Evolutionary conservation across 2,797 vertebrate genomes (phyloP), one percentile per base, ranked within the genome.

Genomic region (Microctenopoma stevenorrisi): DNA sequence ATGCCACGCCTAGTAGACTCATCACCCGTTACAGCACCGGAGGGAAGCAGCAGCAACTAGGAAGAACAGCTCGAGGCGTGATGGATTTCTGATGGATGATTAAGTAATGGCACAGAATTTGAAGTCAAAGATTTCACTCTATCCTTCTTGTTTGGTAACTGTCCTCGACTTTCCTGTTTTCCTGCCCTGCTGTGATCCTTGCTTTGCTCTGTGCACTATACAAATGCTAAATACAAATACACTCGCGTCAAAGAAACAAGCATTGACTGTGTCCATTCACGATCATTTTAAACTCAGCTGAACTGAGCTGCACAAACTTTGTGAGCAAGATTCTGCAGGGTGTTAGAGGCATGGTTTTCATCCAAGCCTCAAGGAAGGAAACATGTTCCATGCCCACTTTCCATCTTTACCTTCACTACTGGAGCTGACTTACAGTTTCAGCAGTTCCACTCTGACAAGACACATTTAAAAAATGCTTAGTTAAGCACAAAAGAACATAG

Each of bases 371-470:
- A 11, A 16, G 70, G 60, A 79, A 72, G 82, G 75, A 85, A 86
- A 79, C 52, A 66, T 40, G 76, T 75, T 82, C 40, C 8, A 63
- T 47, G 77, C 81, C 79, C 83, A 85, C 47, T 91, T 89, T 87
- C 84, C 78, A 64, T 76, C 81, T 68, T 68, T 49, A 59, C 64
- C 60, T 57, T 61, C 48, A 28, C 25, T 18, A 43, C 26, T 7
- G 52, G 55, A 56, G 47, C 67, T 13, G 56, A 74, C 42, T 78
- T 56, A 28, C 44, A 15, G 13, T 68, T 74, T 72, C 55, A 42
- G 74, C 53, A 60, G 43, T 64, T 79, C 42, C 63, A 78, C 56
- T 37, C 53, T 18, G 52, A 75, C 60, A 60, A 52, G 35, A 59
- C 50, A 64, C 53, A 51, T 76, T 54, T 8, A 22, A 59, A 70